A percentile compares a stretch with the other conserved stretches of the same genome.
Conservation (phyloP, 37 sponge, comb jelly and placozoan genomes). For the Theonella swinhoei region DNA sequence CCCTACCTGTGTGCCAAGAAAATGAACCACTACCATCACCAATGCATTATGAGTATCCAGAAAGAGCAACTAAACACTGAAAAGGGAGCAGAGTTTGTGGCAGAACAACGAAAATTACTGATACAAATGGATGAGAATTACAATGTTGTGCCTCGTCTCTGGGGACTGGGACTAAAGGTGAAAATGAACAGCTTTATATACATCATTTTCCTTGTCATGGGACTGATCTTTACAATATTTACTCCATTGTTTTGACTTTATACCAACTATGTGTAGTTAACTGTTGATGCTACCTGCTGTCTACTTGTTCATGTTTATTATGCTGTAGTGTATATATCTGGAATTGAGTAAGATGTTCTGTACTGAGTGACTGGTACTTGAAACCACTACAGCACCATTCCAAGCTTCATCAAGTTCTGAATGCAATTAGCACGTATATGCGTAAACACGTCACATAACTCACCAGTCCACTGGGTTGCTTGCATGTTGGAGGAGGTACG, state of each 20-base stretch:
- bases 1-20: not conserved
- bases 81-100: not conserved
- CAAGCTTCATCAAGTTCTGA: not conserved
- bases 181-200: not conserved
- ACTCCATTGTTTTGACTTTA: not conserved
- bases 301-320: no score
- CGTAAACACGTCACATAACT: constrained; percentile 13
- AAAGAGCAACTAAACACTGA: not conserved
- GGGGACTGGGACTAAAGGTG: not conserved
- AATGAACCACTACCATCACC: not conserved
- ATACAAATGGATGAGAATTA: not conserved
- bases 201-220: not conserved
- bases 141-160: not conserved
- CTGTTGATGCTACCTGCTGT: no score
- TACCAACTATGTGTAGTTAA: no score
- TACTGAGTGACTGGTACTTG: no score
- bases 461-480: constrained; percentile 82
- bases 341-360: no score
- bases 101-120: not conserved
- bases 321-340: no score
- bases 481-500: constrained; percentile 81
- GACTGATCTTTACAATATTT: not conserved
- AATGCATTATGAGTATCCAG: not conserved
- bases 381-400: no score
- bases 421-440: not conserved